Conservation (phyloP, 2,113 vertebrate genomes). For the Gadus chalcogrammus region DNA sequence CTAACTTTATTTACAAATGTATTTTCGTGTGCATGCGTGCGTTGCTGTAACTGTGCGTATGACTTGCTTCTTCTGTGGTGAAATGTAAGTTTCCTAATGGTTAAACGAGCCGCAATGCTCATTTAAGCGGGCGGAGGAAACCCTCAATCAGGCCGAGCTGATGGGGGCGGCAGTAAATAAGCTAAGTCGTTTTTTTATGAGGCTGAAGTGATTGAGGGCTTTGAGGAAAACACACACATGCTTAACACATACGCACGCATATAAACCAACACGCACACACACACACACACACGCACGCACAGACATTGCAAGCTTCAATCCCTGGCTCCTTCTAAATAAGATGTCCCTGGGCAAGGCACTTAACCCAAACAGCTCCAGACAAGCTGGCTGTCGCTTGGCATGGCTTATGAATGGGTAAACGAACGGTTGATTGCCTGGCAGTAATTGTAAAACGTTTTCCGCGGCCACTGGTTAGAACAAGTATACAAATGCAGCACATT, state of each 20-base stretch:
- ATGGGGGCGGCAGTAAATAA: slow-evolving; percentile 3
- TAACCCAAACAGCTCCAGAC: too few relatives aligned
- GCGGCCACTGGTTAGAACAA: too few relatives aligned
- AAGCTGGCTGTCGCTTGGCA: too few relatives aligned
- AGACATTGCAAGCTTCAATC: neutral
- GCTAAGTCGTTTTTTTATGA: neutral
- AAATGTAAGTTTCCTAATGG: neutral
- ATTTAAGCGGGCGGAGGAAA: neutral
- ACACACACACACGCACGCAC: neutral
- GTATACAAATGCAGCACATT: too few relatives aligned
- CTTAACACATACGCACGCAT: too few relatives aligned
- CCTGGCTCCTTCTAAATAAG: too few relatives aligned
- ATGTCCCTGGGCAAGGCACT: too few relatives aligned
- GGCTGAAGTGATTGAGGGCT: neutral
- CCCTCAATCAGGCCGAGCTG: neutral
- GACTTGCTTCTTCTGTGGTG: neutral
- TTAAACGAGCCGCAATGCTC: slow-evolving; percentile 13
- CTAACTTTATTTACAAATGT: slow-evolving; percentile 2
- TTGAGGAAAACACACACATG: too few relatives aligned
- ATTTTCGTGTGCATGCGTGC: slow-evolving; percentile 32
- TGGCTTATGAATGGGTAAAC: too few relatives aligned
- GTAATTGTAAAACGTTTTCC: too few relatives aligned
- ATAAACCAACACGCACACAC: neutral
- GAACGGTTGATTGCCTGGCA: too few relatives aligned
- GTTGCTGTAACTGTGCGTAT: neutral